These are phyloP conservation scores for Oriolus oriolus DNA, from an alignment of 2,113 vertebrate genomes.

Conservation along the genomic window DNA sequence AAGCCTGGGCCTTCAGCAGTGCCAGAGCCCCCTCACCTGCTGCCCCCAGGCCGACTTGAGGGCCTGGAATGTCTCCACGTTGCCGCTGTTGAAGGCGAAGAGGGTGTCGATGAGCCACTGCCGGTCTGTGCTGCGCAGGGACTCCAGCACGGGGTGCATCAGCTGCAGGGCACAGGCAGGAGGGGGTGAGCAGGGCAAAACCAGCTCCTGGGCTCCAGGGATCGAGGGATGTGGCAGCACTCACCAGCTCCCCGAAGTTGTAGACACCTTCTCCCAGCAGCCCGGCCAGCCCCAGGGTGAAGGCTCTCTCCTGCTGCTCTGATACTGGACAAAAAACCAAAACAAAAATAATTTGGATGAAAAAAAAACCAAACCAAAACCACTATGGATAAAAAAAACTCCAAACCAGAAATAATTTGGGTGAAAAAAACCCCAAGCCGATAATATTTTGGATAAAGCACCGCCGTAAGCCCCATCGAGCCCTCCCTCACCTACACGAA, in stretches of 20 bases:
- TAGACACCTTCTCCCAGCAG: conserved; percentile 95
- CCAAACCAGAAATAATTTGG: neutral
- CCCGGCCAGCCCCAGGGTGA: conserved; percentile 91
- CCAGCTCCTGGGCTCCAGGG: neutral
- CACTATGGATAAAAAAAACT: neutral
- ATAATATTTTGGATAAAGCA: neutral
- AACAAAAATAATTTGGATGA: neutral
- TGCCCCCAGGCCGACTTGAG: conserved; percentile 92
- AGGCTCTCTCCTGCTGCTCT: conserved; percentile 95
- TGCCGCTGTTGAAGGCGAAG: conserved; percentile 93
- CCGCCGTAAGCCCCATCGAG: neutral
- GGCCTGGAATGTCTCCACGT: conserved; percentile 91
- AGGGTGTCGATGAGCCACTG: conserved; percentile 98
- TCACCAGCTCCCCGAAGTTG: conserved; percentile 95
- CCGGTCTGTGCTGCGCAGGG: conserved; percentile 88
- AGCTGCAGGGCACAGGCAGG: conserved; percentile 71
- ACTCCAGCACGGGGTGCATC: conserved; percentile 96
- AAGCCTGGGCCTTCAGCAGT: neutral
- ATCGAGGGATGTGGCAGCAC: neutral
- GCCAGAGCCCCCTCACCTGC: conserved; percentile 75
- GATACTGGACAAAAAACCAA: conserved; percentile 70
- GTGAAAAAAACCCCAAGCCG: neutral
- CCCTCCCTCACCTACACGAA: neutral
- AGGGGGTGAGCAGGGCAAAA: accelerated
- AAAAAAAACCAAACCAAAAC: neutral